Evolutionary conservation across 2,113 vertebrate species (phyloP).

Genomic region (Callaeas wilsoni): DNA sequence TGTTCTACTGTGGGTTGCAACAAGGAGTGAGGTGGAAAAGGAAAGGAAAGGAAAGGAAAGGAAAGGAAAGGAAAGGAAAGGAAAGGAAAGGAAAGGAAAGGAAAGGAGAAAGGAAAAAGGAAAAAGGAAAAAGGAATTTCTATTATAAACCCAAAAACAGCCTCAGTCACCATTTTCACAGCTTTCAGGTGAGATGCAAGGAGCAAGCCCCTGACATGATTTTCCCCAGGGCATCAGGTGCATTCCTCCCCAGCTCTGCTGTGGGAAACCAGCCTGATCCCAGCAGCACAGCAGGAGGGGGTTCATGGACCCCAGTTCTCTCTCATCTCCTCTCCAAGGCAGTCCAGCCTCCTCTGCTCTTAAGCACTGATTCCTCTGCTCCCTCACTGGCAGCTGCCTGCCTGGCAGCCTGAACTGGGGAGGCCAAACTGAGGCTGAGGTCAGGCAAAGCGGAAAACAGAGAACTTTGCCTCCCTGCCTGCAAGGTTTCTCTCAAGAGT

Average conservation of each 20-base stretch:
- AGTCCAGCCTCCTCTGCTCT: neutral
- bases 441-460: neutral
- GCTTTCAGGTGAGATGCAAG: neutral
- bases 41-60: neutral
- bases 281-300: neutral
- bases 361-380: neutral
- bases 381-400: neutral
- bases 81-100: rapidly evolving
- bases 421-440: neutral
- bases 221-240: neutral
- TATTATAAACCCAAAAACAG: neutral
- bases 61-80: no score
- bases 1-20: neutral
- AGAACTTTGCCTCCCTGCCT: neutral
- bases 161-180: neutral
- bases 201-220: neutral
- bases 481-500: neutral
- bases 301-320: rapidly evolving
- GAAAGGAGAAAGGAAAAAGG: rapidly evolving
- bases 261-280: rapidly evolving
- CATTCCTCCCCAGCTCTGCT: neutral
- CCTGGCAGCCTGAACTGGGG: neutral
- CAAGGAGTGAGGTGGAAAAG: rapidly evolving
- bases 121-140: rapidly evolving
- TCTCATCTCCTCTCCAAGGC: neutral